Evolutionary conservation across 92 coral and sea anemone species (phyloP).

Genomic region (Actinernus sp.): DNA sequence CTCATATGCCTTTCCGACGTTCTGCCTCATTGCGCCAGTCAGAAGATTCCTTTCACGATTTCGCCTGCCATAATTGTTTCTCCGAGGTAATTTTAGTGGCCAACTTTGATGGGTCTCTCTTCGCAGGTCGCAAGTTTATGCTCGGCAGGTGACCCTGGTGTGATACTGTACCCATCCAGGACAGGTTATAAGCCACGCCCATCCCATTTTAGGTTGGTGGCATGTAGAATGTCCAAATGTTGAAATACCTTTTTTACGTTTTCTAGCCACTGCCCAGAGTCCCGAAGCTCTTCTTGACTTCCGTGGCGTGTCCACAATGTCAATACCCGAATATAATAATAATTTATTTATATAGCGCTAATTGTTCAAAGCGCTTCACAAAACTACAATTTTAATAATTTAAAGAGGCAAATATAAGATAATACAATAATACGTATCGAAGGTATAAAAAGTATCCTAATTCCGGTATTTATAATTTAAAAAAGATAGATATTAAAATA

Average conservation of each 20-base stretch:
- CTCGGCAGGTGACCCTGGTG: background rate
- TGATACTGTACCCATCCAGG: constrained; percentile 19
- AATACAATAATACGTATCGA: no score
- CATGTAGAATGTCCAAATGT: constrained; percentile 1
- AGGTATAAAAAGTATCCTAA: no score
- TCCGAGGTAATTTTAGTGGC: constrained; percentile 30
- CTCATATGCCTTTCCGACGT: constrained; percentile 14
- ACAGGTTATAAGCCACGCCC: background rate
- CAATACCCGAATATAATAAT: constrained; percentile 11
- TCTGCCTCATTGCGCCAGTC: constrained; percentile 8
- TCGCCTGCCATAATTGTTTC: background rate
- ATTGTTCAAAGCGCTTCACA: no score
- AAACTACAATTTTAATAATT: no score
- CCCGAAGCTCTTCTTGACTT: constrained; percentile 9
- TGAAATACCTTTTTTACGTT: background rate
- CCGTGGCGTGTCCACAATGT: constrained; percentile 30
- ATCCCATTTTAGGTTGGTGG: background rate
- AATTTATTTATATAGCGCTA: no score
- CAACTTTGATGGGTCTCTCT: constrained; percentile 10
- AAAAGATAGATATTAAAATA: no score
- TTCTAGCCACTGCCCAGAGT: constrained; percentile 17
- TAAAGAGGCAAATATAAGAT: no score
- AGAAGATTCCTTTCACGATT: constrained; percentile 9
- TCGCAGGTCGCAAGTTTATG: constrained; percentile 7
- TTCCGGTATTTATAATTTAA: no score